These are phyloP conservation scores for Brassicogethes aeneus DNA, from an alignment of 2,888 invertebrate species.

Conservation along the genomic window DNA sequence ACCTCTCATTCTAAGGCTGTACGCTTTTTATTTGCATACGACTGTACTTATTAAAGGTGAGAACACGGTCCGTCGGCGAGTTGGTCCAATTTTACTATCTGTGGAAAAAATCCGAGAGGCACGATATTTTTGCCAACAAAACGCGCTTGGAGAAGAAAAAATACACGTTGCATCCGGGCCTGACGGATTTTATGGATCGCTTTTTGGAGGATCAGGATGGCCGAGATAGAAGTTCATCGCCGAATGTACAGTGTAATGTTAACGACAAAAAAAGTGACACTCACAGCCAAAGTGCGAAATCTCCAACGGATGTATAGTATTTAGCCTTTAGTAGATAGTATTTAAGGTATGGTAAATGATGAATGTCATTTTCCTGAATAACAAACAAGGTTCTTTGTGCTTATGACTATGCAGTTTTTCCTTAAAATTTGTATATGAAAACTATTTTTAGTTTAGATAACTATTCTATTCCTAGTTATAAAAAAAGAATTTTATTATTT, in stretches of 20 bases:
- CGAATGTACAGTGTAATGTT: constrained; percentile 47
- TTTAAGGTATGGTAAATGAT: not conserved
- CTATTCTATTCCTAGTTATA: too few relatives aligned
- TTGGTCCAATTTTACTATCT: constrained; percentile 92
- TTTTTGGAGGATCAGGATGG: constrained; percentile 80
- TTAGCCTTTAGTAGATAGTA: not conserved
- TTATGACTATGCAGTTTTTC: too few relatives aligned
- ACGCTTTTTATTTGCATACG: too few relatives aligned
- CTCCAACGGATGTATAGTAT: not conserved
- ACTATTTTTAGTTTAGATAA: too few relatives aligned
- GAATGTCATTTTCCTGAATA: not conserved
- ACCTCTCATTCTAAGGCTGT: too few relatives aligned
- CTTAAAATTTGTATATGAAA: too few relatives aligned
- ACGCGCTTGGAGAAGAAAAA: constrained; percentile 86
- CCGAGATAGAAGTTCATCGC: constrained; percentile 62
- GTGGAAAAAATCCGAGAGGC: constrained; percentile 98
- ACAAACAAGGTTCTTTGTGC: too few relatives aligned
- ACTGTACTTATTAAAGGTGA: too few relatives aligned
- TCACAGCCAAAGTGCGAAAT: not conserved
- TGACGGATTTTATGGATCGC: constrained; percentile 90
- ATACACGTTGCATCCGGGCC: constrained; percentile 83
- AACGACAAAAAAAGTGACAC: not conserved
- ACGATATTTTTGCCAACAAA: constrained; percentile 86
- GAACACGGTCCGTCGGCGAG: constrained; percentile 91
- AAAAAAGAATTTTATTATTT: too few relatives aligned